Evolutionary conservation across 2,797 vertebrate species (phyloP).

Genomic region (Sebastes oblongus): DNA sequence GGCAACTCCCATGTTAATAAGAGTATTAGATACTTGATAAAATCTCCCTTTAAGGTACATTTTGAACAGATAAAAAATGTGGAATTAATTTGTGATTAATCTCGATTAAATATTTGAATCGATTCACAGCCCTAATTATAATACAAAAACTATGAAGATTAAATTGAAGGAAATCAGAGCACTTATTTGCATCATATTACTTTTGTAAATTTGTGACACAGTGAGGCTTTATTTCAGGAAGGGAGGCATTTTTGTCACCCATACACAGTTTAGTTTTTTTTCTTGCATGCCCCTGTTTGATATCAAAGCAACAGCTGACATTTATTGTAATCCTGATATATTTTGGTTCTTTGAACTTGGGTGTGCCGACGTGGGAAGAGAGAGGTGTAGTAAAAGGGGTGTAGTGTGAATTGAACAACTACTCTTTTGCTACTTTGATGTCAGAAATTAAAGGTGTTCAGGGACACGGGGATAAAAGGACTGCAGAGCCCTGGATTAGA

Average conservation of each 20-base stretch:
- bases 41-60: too few relatives aligned
- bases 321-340: slow-evolving; percentile 2
- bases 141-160: neutral
- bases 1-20: too few relatives aligned
- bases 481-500: slow-evolving; percentile 16
- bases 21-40: too few relatives aligned
- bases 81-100: too few relatives aligned
- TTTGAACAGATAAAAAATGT: too few relatives aligned
- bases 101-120: neutral
- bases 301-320: neutral
- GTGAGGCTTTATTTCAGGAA: neutral
- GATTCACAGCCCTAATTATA: neutral
- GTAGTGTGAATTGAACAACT: slow-evolving; percentile 1
- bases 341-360: neutral
- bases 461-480: slow-evolving; percentile 10
- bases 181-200: neutral
- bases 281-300: neutral
- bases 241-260: neutral
- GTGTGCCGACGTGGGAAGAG: neutral
- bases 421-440: slow-evolving; percentile 13
- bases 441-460: slow-evolving; percentile 20
- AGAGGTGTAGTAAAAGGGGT: neutral
- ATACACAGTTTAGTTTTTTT: neutral
- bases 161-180: neutral
- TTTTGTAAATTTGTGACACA: neutral